phyloP scores from a whole-genome alignment of 2,888 invertebrate species.

The Amiota mariae region DNA sequence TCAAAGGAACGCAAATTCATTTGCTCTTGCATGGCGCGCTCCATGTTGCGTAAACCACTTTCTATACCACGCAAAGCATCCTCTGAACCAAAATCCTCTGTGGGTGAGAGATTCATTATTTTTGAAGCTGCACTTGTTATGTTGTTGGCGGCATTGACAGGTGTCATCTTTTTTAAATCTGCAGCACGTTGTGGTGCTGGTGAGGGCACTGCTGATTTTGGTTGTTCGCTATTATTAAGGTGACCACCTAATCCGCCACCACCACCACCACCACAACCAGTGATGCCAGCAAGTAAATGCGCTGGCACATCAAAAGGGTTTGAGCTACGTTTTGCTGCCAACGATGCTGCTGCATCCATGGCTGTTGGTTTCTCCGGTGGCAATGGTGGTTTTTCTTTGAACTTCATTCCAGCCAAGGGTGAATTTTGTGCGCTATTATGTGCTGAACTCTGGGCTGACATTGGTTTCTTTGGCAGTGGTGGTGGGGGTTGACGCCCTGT shows the following conservation, averaged over 20 bases:
- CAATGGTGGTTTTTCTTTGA: conserved; percentile 68
- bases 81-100: conserved; percentile 73
- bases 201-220: conserved; percentile 59
- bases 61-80: conserved; percentile 73
- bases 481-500: conserved; percentile 69
- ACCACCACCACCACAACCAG: neutral
- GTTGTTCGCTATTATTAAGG: conserved; percentile 12
- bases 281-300: conserved; percentile 39
- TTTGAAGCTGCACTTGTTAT: neutral
- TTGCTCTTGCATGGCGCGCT: conserved; percentile 74
- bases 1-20: conserved; percentile 72
- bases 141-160: conserved; percentile 39
- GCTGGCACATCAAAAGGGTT: conserved; percentile 70
- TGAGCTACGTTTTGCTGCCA: conserved; percentile 64
- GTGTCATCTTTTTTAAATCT: conserved; percentile 62
- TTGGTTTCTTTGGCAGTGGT: conserved; percentile 69
- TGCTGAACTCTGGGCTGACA: conserved; percentile 65
- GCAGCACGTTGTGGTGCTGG: conserved; percentile 68
- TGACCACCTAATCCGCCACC: neutral
- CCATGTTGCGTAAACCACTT: conserved; percentile 73
- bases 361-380: conserved; percentile 67
- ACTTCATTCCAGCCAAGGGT: conserved; percentile 66
- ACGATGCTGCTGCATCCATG: conserved; percentile 55
- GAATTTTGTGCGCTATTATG: conserved; percentile 71
- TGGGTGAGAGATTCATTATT: conserved; percentile 60